Evolutionary conservation across 2,888 invertebrate species (phyloP).

Genomic region (Acanthococcus lagerstroemiae): DNA sequence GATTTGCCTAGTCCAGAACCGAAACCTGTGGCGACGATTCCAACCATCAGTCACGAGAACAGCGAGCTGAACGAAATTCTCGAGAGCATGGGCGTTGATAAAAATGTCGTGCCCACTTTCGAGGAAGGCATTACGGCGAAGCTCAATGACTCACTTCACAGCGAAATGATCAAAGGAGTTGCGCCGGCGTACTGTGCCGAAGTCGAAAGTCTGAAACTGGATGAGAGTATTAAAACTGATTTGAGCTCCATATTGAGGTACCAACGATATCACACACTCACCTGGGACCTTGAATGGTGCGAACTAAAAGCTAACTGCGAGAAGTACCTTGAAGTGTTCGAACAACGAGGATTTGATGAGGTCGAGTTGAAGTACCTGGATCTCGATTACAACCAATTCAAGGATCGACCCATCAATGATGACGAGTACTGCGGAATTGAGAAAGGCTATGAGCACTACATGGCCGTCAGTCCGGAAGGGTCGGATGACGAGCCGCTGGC

Average conservation of each 20-base stretch:
- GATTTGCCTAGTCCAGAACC: background rate
- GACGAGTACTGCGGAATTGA: conserved; percentile 52
- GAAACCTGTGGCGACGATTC: background rate
- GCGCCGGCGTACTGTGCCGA: conserved; percentile 1
- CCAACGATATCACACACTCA: conserved; percentile 59
- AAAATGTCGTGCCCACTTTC: too few relatives aligned
- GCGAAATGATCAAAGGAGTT: background rate
- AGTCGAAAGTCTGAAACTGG: conserved; percentile 4
- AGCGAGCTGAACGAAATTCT: background rate
- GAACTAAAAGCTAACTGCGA: conserved; percentile 42
- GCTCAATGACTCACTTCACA: background rate
- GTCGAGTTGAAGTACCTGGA: conserved; percentile 65
- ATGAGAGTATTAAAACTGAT: conserved; percentile 44
- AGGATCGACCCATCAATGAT: conserved; percentile 52
- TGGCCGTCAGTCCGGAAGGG: background rate
- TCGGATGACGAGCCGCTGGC: background rate
- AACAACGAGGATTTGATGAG: conserved; percentile 44
- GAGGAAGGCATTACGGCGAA: too few relatives aligned
- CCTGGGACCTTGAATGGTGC: conserved; percentile 56
- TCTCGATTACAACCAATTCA: conserved; percentile 58
- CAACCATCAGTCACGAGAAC: background rate
- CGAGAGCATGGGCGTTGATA: background rate
- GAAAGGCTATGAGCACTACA: conserved; percentile 49
- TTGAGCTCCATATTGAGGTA: conserved; percentile 59
- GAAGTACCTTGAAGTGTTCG: conserved; percentile 45